Conservation (phyloP, 2,113 vertebrate genomes). For the Leptobrachium ailaonicum region DNA sequence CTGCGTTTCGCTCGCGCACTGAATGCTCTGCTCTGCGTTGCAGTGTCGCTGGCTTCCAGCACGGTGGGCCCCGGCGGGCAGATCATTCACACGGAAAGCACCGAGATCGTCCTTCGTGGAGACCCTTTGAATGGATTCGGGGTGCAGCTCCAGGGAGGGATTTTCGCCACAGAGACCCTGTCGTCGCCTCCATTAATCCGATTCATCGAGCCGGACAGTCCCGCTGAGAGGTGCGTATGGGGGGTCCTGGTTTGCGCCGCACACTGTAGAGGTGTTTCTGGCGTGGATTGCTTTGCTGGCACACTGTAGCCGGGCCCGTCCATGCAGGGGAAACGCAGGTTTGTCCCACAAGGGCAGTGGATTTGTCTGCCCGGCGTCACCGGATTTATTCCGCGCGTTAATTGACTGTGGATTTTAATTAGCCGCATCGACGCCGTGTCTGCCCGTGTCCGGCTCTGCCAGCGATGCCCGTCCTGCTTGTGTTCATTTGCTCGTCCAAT, state of each 20-base stretch:
- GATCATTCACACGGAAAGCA: constrained; percentile 90
- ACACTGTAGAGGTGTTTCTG: no score
- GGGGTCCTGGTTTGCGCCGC: background rate
- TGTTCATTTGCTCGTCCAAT: constrained; percentile 6
- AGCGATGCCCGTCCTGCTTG: background rate
- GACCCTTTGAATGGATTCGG: constrained; percentile 93
- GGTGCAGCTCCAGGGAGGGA: constrained; percentile 94
- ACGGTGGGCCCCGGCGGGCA: constrained; percentile 91
- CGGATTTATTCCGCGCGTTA: constrained; percentile 31
- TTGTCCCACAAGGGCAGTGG: constrained; percentile 33
- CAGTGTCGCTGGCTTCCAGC: constrained; percentile 93
- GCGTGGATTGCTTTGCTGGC: background rate
- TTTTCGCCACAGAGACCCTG: constrained; percentile 92
- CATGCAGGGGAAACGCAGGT: constrained; percentile 6
- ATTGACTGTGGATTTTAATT: constrained; percentile 49
- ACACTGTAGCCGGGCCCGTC: constrained; percentile 5
- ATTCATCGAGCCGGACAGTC: constrained; percentile 94
- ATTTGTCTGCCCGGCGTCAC: constrained; percentile 14
- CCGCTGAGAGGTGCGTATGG: constrained; percentile 86
- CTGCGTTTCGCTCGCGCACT: no score
- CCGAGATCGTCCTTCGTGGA: constrained; percentile 87
- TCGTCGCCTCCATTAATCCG: constrained; percentile 88
- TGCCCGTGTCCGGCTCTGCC: background rate
- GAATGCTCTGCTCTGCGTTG: no score
- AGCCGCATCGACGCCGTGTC: constrained; percentile 23